phyloP scores from a whole-genome alignment of 2,888 invertebrate species.

The Megamerina dolium region DNA sequence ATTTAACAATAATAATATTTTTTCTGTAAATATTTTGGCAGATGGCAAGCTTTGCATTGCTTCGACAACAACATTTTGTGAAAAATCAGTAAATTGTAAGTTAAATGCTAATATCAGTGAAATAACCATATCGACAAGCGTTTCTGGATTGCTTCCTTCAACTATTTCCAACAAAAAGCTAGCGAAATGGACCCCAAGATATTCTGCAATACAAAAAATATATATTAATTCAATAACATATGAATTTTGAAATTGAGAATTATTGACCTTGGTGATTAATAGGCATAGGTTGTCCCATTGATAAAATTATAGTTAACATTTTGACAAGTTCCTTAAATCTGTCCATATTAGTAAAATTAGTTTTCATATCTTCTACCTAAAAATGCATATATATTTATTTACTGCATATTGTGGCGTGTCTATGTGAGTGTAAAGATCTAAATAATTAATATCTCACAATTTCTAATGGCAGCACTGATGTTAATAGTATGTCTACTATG shows the following conservation, averaged over 20 bases:
- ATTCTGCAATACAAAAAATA: slow-evolving; percentile 56
- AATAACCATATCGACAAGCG: slow-evolving; percentile 77
- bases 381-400: slow-evolving; percentile 11
- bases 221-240: too few species aligned
- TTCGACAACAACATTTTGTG: slow-evolving; percentile 66
- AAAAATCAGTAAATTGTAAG: slow-evolving; percentile 68
- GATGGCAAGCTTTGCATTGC: slow-evolving; percentile 62
- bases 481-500: slow-evolving; percentile 74
- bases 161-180: slow-evolving; percentile 74
- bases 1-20: slow-evolving; percentile 78
- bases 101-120: slow-evolving; percentile 83
- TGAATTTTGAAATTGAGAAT: too few species aligned
- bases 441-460: slow-evolving; percentile 63
- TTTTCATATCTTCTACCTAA: slow-evolving; percentile 65
- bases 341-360: slow-evolving; percentile 70
- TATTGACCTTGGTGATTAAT: slow-evolving; percentile 86
- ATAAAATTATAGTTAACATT: slow-evolving; percentile 81
- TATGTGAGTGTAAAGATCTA: not conserved
- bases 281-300: slow-evolving; percentile 84
- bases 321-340: slow-evolving; percentile 77
- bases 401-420: not conserved
- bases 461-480: slow-evolving; percentile 85
- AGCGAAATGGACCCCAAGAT: slow-evolving; percentile 77
- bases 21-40: slow-evolving; percentile 87
- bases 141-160: slow-evolving; percentile 79